Base-by-base conservation (phyloP, 2,113 vertebrate species). In the Sander lucioperca region DNA sequence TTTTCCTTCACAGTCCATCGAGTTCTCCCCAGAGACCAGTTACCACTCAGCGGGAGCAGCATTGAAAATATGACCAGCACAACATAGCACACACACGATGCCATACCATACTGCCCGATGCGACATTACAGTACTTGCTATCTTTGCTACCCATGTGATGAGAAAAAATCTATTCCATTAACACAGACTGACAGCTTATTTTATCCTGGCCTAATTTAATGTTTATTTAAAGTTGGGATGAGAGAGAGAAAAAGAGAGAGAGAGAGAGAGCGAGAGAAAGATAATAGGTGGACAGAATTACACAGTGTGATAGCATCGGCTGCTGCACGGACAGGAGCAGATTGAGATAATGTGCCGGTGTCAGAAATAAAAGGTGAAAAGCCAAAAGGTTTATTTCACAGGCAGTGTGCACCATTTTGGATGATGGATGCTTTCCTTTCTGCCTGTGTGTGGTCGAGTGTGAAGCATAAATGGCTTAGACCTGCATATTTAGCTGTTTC, bases 221-320 rank as follows among this genome's bases (percentile, higher is more conserved):
- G 90, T 90, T 86, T 93, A 91, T 93, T 93, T 93, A 93, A 93
- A 91, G 86, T 88, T 82, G 69, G 80, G 72, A 88, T 66, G 73
- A 58, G 71, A 73, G 59, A 39, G 70, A 80, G 67, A 57, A 21
- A n/a, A 75, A 12, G 27, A 15, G 45, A 30, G 53, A 48, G 70
- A 62, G 30, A 62, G 30, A 30, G 27, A 33, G 62, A 64, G 63
- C 74, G 69, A 80, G 73, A 11, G 36, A 70, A 83, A 82, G 82
- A 57, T 68, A 91, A 77, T 87, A 82, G 85, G 80, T 88, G 83
- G 83, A 88, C 77, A 61, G 85, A 84, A 86, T 89, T 85, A 84
- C 80, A 87, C 59, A 56, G 69, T 36, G 62, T 23, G 86, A 86
- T 82, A 69, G 70, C 48, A 80, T 89, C 75, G 87, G 82, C 71